phyloP scores from a whole-genome alignment of 2,113 vertebrate species.

The Heptranchias perlo region DNA sequence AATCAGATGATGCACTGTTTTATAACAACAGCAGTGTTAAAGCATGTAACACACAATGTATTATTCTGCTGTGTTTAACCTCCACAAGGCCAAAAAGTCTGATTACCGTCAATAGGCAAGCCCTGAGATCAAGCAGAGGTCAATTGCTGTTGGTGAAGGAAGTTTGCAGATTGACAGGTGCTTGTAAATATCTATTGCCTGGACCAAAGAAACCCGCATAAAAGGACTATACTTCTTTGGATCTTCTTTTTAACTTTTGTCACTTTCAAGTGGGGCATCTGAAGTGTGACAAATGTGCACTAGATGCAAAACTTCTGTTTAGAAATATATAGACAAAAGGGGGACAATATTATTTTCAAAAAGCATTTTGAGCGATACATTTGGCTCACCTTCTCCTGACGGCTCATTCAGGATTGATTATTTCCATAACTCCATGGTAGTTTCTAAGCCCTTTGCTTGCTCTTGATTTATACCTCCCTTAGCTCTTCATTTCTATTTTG shows the following conservation, averaged over 20 bases:
- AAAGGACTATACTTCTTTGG: background rate
- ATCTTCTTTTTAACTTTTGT: background rate
- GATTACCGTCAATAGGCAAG: background rate
- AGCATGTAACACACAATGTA: no score
- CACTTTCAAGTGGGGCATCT: background rate
- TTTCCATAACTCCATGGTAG: background rate
- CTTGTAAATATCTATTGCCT: background rate
- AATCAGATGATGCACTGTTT: no score
- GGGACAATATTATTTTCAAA: background rate
- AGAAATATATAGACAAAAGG: background rate
- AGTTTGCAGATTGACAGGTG: background rate
- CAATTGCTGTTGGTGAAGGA: background rate
- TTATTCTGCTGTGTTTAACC: background rate
- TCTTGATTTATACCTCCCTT: background rate
- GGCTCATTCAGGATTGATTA: background rate
- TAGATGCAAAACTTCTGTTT: background rate
- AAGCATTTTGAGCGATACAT: background rate
- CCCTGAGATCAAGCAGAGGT: background rate
- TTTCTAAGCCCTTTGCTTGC: background rate
- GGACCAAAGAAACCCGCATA: background rate
- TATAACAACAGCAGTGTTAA: no score
- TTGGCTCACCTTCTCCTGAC: background rate
- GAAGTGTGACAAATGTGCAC: background rate
- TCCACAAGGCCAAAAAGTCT: background rate
- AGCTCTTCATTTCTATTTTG: background rate